A percentile compares a stretch with the other conserved stretches of the same genome.
Evolutionary conservation across 2,113 vertebrate genomes (phyloP).

Genomic region (Platycercus adscitus): DNA sequence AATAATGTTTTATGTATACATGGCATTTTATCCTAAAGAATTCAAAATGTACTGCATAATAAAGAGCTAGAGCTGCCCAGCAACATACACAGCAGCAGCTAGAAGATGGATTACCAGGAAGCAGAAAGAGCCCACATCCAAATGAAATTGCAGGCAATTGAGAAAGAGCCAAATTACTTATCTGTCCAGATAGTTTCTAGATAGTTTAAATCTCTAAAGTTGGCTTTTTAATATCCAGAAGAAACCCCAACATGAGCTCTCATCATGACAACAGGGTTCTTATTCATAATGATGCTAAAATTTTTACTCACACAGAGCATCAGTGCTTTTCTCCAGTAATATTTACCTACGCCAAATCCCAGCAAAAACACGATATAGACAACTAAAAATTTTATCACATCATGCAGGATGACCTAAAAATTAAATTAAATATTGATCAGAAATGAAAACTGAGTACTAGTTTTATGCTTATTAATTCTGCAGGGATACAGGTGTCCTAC

Average conservation of each 20-base stretch:
- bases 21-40: neutral
- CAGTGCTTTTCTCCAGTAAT: conserved; percentile 25
- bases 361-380: conserved; percentile 83
- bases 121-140: neutral
- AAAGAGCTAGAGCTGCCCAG: neutral
- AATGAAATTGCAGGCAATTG: neutral
- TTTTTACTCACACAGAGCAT: conserved; percentile 13
- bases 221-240: neutral
- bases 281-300: neutral
- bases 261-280: neutral
- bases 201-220: neutral
- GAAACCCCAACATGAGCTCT: neutral
- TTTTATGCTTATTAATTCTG: neutral
- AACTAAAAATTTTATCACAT: conserved; percentile 82
- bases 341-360: conserved; percentile 85
- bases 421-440: conserved; percentile 2
- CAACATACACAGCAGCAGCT: neutral
- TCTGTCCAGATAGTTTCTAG: neutral
- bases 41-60: neutral
- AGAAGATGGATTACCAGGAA: neutral
- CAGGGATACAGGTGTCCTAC: neutral
- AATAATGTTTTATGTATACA: neutral
- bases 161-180: neutral
- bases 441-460: neutral
- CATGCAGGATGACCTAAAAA: conserved; percentile 82